Evolutionary conservation across 2,888 invertebrate genomes (phyloP).

Genomic region (Chalcosyrphus nemorum): DNA sequence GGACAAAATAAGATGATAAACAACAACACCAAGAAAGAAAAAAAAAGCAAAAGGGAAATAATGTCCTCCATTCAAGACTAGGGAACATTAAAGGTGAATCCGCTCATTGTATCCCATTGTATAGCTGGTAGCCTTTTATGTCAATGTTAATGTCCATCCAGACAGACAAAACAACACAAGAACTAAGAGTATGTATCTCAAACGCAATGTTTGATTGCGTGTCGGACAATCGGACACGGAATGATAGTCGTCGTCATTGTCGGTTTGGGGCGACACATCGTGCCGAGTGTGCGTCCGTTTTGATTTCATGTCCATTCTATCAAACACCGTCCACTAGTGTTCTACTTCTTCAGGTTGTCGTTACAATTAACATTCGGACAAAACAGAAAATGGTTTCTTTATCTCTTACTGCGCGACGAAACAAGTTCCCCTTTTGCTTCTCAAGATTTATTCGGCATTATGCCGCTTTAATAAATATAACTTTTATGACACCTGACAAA

Average conservation of each 20-base stretch:
- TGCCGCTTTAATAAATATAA: conserved; percentile 69
- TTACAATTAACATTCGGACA: conserved; percentile 66
- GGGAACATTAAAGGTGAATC: conserved; percentile 70
- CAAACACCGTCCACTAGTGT: not conserved
- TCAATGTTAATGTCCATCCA: conserved; percentile 42
- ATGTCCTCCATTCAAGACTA: conserved; percentile 64
- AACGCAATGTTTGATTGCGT: conserved; percentile 66
- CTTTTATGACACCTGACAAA: conserved; percentile 73
- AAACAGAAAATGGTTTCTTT: conserved; percentile 35
- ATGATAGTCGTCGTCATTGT: too few relatives aligned
- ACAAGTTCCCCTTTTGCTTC: conserved; percentile 54
- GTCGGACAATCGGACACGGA: conserved; percentile 63
- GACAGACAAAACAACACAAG: not conserved
- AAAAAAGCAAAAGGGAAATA: conserved; percentile 22
- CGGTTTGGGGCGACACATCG: conserved; percentile 43
- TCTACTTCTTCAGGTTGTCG: conserved; percentile 50
- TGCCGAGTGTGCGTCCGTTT: conserved; percentile 45
- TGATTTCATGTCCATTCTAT: conserved; percentile 40
- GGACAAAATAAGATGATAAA: conserved; percentile 21
- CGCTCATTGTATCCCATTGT: conserved; percentile 64
- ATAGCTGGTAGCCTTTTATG: conserved; percentile 66
- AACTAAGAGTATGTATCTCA: too few relatives aligned
- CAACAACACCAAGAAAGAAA: conserved; percentile 30
- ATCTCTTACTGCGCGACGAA: not conserved
- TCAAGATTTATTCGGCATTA: conserved; percentile 64